Conservation (phyloP, 2,797 vertebrate genomes). For the Enteromius paludinosus region DNA sequence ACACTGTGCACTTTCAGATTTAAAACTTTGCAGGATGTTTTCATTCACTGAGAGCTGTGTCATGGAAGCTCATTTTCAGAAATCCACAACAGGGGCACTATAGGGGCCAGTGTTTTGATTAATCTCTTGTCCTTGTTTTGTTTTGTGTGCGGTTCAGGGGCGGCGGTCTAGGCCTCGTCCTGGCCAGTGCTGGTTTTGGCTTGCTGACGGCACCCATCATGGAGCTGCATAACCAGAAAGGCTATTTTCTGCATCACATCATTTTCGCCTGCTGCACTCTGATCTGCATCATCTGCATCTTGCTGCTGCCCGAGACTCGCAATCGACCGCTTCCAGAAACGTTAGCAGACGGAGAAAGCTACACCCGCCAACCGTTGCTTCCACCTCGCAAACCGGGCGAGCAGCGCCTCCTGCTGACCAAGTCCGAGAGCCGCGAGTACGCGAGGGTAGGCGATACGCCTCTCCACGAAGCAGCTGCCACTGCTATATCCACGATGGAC, state of each 20-base stretch:
- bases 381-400: conserved; percentile 86
- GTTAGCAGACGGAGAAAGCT: conserved; percentile 88
- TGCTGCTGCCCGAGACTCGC: conserved; percentile 92
- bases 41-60: not conserved
- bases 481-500: conserved; percentile 82
- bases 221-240: conserved; percentile 98
- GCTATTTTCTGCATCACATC: conserved; percentile 96
- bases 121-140: not conserved
- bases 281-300: conserved; percentile 98
- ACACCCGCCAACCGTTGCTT: conserved; percentile 89
- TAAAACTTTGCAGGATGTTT: not conserved
- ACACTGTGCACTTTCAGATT: not conserved
- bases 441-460: conserved; percentile 85
- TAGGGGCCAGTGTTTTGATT: not conserved
- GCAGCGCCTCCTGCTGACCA: conserved; percentile 86
- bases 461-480: conserved; percentile 74
- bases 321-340: conserved; percentile 91
- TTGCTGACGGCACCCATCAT: conserved; percentile 96
- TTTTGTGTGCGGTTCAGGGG: conserved; percentile 75
- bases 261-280: conserved; percentile 98
- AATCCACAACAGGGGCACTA: not conserved
- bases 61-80: not conserved
- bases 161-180: conserved; percentile 90
- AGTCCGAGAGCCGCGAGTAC: conserved; percentile 89
- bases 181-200: conserved; percentile 94